Percentiles rank a stretch among this genome's conserved stretches.
These are phyloP conservation scores for Peromyscus attwateri DNA, from an alignment of 2,797 vertebrate species.

Conservation along the genomic window DNA sequence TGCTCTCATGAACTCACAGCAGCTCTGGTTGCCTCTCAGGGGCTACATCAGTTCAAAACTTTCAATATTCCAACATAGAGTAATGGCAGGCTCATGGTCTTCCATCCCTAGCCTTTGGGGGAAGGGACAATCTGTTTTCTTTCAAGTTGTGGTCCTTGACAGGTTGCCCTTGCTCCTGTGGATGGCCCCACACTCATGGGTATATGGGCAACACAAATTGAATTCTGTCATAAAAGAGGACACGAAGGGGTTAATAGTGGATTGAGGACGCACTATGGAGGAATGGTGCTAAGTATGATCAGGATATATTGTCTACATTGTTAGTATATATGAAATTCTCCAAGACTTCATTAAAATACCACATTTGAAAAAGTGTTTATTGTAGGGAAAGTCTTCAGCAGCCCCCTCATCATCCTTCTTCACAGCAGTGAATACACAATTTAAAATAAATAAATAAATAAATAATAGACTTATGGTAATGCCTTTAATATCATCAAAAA, in stretches of 20 bases:
- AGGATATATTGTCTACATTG: not conserved
- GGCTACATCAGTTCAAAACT: not conserved
- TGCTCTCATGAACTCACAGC: not conserved
- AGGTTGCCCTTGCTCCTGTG: not conserved
- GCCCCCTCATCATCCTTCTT: not conserved
- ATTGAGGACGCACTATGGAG: not conserved
- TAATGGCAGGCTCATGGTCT: not conserved
- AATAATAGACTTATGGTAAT: not conserved
- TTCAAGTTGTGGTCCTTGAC: not conserved
- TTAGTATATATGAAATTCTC: not conserved
- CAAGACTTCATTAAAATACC: not conserved
- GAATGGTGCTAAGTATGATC: not conserved
- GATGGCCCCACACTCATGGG: no score
- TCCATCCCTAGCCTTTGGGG: not conserved
- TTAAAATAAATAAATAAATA: not conserved
- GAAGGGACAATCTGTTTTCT: not conserved
- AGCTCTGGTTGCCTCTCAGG: not conserved
- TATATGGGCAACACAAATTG: not conserved
- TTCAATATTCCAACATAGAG: not conserved
- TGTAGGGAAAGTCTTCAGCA: not conserved
- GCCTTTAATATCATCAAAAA: not conserved
- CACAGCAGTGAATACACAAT: not conserved
- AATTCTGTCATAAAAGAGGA: not conserved
- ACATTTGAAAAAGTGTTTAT: not conserved
- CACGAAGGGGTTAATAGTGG: not conserved